phyloP scores from a whole-genome alignment of 2,113 vertebrate species.

The Labeo catla region DNA sequence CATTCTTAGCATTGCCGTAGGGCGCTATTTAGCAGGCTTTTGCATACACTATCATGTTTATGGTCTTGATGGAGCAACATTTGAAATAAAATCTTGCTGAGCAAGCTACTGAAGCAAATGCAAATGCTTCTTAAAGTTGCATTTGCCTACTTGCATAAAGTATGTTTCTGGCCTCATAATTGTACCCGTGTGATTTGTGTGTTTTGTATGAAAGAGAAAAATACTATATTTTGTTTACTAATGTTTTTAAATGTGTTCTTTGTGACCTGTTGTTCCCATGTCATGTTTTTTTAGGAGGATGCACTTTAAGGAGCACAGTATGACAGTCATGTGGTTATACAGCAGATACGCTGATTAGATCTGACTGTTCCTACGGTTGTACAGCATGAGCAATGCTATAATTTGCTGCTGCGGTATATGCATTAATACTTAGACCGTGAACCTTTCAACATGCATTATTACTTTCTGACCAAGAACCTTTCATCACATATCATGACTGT shows the following conservation, averaged over 20 bases:
- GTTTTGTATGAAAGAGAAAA: background rate
- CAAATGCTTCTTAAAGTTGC: background rate
- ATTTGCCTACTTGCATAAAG: background rate
- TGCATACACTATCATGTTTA: background rate
- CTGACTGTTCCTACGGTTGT: conserved; percentile 12
- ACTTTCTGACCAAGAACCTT: conserved; percentile 3
- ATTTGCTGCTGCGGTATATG: conserved; percentile 20
- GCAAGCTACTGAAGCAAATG: background rate
- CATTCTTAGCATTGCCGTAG: background rate
- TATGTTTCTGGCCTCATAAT: background rate
- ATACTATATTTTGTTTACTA: conserved; percentile 33
- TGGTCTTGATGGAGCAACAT: background rate
- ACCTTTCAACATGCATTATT: conserved; percentile 22
- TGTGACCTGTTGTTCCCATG: conserved; percentile 1
- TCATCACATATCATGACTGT: background rate
- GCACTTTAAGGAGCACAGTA: conserved; percentile 26
- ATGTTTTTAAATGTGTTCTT: background rate
- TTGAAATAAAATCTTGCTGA: background rate
- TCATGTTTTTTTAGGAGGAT: background rate
- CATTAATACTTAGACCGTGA: background rate
- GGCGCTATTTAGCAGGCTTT: background rate
- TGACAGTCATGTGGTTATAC: background rate
- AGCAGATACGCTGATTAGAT: background rate
- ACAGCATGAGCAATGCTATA: background rate
- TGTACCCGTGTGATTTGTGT: background rate